Evolutionary conservation across 2,797 vertebrate genomes (phyloP), one percentile per base, ranked within the genome.

Genomic region (Characodon lateralis): DNA sequence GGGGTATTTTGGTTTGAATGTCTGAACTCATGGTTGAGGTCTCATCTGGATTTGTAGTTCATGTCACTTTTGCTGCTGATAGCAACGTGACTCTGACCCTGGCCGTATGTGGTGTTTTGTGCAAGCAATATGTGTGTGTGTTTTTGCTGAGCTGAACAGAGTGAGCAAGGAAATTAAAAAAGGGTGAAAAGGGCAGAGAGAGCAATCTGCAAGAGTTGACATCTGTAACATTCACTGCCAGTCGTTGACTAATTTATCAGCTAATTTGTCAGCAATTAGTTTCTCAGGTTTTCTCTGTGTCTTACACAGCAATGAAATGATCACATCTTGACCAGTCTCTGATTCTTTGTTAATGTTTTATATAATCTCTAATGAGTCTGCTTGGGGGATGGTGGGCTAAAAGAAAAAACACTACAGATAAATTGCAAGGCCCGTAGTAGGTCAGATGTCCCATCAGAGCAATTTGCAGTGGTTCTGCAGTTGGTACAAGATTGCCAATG

Each of bases 401-500:
- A 79, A 81, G 61, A 24, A 86, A 80, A 84, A 77, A 88, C 46
- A 77, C 74, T 73, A 81, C 81, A 77, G 78, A 87, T 73, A 83
- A 86, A 92, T 91, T 91, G 74, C 72, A 53, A 75, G 70, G 51
- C 86, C 83, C 71, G 65, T 83, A 76, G 76, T 5, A n/a, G 88
- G 87, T 94, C 87, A 87, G 76, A 88, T 79, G 87, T 90, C 82
- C 80, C 72, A 65, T 73, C 73, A 56, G 80, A 72, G 51, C 81
- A 83, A 84, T 86, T 70, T 31, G 75, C 65, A 72, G 74, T 73
- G 72, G 13, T 83, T 86, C 83, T 85, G 74, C 83, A 72, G 84
- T 81, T 63, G n/a, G 66, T 88, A 91, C 88, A 80, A 82, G 84
- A 90, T 84, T 90, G 91, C 83, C 87, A 83, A 71, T 76, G 83